These are phyloP conservation scores for Epinotia ramella DNA, from an alignment of 2,888 invertebrate genomes.

Conservation along the genomic window DNA sequence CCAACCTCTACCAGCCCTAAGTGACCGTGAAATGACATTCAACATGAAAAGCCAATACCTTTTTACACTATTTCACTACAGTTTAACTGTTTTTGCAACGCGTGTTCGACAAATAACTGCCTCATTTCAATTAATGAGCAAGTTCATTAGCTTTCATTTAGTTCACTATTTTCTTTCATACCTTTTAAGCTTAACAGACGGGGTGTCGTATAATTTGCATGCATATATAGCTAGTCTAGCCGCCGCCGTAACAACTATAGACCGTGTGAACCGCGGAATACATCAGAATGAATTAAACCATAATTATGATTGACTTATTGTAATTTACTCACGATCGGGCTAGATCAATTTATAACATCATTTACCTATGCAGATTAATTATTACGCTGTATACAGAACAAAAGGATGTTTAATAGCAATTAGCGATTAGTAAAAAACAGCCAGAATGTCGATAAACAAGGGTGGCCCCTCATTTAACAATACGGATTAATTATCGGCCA, in stretches of 20 bases:
- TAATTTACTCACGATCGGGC: constrained; percentile 47
- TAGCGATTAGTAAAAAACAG: constrained; percentile 25
- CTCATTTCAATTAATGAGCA: constrained; percentile 51
- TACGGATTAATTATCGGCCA: constrained; percentile 83
- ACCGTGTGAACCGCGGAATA: constrained; percentile 57
- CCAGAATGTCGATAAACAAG: constrained; percentile 66
- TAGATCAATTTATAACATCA: constrained; percentile 29
- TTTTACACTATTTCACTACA: constrained; percentile 48
- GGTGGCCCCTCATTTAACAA: constrained; percentile 82
- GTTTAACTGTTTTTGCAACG: constrained; percentile 57
- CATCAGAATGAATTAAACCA: constrained; percentile 60
- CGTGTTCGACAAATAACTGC: constrained; percentile 54
- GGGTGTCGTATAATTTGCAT: constrained; percentile 56
- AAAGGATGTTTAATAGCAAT: constrained; percentile 5
- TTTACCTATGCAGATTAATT: not conserved
- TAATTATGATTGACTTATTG: constrained; percentile 55
- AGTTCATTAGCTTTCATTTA: constrained; percentile 56
- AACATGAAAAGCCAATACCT: constrained; percentile 51
- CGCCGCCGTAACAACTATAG: constrained; percentile 52
- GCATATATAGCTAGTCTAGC: constrained; percentile 54
- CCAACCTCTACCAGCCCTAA: constrained; percentile 53
- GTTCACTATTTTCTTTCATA: constrained; percentile 54
- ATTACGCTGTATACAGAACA: not conserved
- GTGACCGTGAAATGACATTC: constrained; percentile 76
- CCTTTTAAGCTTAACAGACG: constrained; percentile 56